Evolutionary conservation across 2,113 vertebrate genomes (phyloP), one percentile per base, ranked within the genome.

Genomic region (Oryzias melastigma): DNA sequence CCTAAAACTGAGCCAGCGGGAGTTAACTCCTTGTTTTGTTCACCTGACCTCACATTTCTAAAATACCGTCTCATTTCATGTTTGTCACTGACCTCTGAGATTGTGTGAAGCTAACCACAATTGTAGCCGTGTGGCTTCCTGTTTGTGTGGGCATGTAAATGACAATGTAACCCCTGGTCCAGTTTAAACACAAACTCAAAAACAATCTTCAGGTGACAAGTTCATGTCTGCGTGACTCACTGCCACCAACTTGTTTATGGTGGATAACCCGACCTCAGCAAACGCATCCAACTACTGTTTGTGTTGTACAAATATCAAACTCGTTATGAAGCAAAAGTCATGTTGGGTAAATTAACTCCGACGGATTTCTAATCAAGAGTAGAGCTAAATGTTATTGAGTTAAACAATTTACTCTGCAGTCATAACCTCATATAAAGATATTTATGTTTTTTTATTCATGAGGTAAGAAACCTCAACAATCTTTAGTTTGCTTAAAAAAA

Each of bases 361-460:
- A 8, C 10, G 1, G 7, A 35, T 35, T 35, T 35, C 10, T 35
- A 35, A 2, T 35, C 8, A 35, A 35, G 8, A 8, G 2, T 35
- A 35, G 7, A 10, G 6, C 29, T 35, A 13, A 35, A 35, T 12
- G 3, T 35, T 3, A 35, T 35, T 12, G 35, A 35, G 12, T 35
- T 12, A 3, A 35, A 8, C 35, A 35, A 12, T 35, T 35, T 12
- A 35, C 43, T 45, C 16, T 27, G 29, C 29, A 47, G 16, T 7
- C 48, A 27, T 43, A 4, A 76, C 56, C 44, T 51, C 3, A 4
- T 45, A 45, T 25, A 46, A 25, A 35, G 56, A 10, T 7, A 8
- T 69, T 45, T 55, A 52, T 54, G 2, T 80, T 64, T 40, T 81
- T 67, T 71, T 51, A 52, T 58, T 48, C 24, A 56, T 58, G 55